These are phyloP conservation scores for Neoaliturus tenellus DNA, from an alignment of 2,888 invertebrate species.

Conservation along the genomic window DNA sequence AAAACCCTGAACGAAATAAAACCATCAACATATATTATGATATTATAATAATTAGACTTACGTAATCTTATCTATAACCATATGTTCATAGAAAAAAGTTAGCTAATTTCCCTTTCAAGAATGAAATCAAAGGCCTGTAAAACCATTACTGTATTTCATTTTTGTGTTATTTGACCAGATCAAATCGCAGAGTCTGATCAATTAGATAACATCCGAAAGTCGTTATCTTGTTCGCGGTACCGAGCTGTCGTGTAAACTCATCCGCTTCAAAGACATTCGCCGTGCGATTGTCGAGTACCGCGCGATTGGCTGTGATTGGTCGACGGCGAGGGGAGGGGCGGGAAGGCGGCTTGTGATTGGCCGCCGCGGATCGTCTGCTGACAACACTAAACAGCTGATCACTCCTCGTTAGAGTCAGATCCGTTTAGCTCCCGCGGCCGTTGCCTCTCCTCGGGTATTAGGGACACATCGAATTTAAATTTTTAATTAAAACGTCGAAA, in stretches of 20 bases:
- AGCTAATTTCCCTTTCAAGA: too few species aligned
- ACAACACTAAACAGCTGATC: constrained; percentile 31
- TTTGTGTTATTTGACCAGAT: too few species aligned
- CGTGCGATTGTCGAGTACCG: constrained; percentile 1
- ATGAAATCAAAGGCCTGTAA: too few species aligned
- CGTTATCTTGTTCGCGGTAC: background rate
- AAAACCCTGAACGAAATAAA: too few species aligned
- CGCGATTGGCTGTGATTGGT: constrained; percentile 10
- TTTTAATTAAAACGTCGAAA: background rate
- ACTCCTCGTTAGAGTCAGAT: background rate
- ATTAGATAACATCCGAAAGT: background rate
- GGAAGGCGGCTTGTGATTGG: constrained; percentile 9
- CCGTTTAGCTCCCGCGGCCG: background rate
- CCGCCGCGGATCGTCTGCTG: constrained; percentile 2
- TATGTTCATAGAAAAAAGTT: too few species aligned
- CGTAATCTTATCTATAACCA: too few species aligned
- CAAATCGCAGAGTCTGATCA: too few species aligned
- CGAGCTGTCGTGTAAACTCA: background rate
- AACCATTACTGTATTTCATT: too few species aligned
- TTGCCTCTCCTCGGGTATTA: background rate
- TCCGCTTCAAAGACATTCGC: constrained; percentile 43
- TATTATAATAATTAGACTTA: too few species aligned
- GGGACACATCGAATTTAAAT: background rate
- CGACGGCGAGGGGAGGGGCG: background rate
- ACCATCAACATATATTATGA: too few species aligned